phyloP scores from a whole-genome alignment of 2,888 invertebrate species.

The Acronicta leporina region DNA sequence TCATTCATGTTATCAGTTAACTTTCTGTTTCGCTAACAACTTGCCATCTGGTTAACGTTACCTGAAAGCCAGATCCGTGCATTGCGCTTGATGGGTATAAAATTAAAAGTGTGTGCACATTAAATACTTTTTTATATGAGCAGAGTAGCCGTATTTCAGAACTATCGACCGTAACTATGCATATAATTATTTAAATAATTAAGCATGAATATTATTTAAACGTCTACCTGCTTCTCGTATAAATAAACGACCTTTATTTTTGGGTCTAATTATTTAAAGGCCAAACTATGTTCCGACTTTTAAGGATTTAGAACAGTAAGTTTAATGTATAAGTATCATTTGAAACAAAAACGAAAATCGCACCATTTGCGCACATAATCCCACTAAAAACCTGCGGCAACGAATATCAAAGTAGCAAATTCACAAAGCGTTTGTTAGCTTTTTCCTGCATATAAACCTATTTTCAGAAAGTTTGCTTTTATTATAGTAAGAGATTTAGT shows the following conservation, averaged over 20 bases:
- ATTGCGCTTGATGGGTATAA: not conserved
- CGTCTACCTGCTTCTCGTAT: not conserved
- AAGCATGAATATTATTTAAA: not conserved
- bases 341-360: not conserved
- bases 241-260: not conserved
- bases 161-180: conserved; percentile 12
- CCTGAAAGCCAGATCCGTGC: conserved; percentile 2
- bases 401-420: too few species aligned
- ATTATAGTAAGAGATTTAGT: too few species aligned
- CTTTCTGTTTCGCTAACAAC: conserved; percentile 7
- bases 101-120: conserved; percentile 3
- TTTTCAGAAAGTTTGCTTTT: too few species aligned
- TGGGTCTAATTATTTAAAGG: not conserved
- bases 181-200: conserved; percentile 2
- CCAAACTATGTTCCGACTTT: too few species aligned
- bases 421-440: too few species aligned
- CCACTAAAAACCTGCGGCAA: too few species aligned
- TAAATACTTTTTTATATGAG: conserved; percentile 2
- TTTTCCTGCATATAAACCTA: too few species aligned
- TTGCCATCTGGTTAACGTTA: not conserved
- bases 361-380: not conserved
- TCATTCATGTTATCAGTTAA: conserved; percentile 8
- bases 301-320: too few species aligned
- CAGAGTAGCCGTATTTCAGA: conserved; percentile 3
- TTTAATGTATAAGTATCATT: too few species aligned